Evolutionary conservation across 2,797 vertebrate genomes (phyloP).

Genomic region (Botia kubotai): DNA sequence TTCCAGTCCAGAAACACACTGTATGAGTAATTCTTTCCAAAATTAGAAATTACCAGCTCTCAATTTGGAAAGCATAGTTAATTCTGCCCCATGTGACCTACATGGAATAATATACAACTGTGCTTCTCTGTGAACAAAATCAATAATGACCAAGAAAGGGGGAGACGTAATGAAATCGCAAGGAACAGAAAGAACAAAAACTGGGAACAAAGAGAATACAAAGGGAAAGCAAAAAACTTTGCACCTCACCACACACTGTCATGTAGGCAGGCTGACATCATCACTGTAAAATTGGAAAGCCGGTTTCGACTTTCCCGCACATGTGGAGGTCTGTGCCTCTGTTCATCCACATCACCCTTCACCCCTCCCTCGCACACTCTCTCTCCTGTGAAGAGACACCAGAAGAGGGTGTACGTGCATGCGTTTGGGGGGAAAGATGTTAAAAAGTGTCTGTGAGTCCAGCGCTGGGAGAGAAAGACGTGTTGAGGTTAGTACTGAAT

Average conservation of each 20-base stretch:
- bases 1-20: conserved; percentile 49
- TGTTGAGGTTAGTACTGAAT: conserved; percentile 8
- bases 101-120: conserved; percentile 51
- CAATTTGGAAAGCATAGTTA: conserved; percentile 57
- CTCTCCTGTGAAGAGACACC: conserved; percentile 57
- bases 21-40: conserved; percentile 63
- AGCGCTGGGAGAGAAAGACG: conserved; percentile 23
- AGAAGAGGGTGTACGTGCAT: conserved; percentile 37
- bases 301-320: conserved; percentile 91
- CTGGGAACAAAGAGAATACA: conserved; percentile 49
- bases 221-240: conserved; percentile 71
- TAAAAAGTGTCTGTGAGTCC: conserved; percentile 17
- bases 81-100: conserved; percentile 59
- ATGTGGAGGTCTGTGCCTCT: conserved; percentile 93
- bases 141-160: conserved; percentile 56
- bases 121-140: conserved; percentile 68
- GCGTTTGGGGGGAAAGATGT: conserved; percentile 25
- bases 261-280: conserved; percentile 92
- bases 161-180: conserved; percentile 27
- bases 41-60: conserved; percentile 63
- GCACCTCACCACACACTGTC: conserved; percentile 83
- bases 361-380: conserved; percentile 64
- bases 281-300: conserved; percentile 91
- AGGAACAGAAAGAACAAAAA: conserved; percentile 63
- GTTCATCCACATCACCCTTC: conserved; percentile 92